Evolutionary conservation across 2,797 vertebrate genomes (phyloP), one percentile per base, ranked within the genome.

Genomic region (Craterocephalus amniculus): DNA sequence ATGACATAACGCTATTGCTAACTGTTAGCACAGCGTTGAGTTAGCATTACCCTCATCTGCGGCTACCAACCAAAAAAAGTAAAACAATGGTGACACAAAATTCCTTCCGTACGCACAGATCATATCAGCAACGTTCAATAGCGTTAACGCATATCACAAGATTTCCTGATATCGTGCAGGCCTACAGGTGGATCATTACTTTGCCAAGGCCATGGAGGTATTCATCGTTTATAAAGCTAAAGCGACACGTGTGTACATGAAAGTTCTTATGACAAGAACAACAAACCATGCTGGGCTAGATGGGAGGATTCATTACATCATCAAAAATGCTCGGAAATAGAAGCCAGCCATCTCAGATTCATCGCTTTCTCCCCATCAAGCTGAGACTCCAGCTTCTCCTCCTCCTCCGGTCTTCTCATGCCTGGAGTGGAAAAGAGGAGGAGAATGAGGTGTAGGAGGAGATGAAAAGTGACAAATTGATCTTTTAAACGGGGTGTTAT

Each of bases 401-500:
- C 61, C 40, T 74, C 27, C 29, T 57, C 66, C 22, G 22, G 45
- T 31, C 58, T 35, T 58, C 52, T 52, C 69, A 49, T 34, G 52
- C 61, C 61, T 31, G 31, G 45, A 69, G 56, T 38, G 55, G 45
- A 63, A 35, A 35, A 34, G 54, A 59, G 59, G 78, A 66, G 66
- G 67, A 74, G 70, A 67, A 78, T 52, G 78, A 80, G 79, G 72
- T 84, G 86, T 83, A 81, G 82, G 82, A 85, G 63, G 79, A 87
- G 81, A 89, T 86, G 83, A 86, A 89, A 91, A 83, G 80, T 83
- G 86, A 87, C 86, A 90, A 90, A 91, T 82, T 87, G 87, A 87
- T 88, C 84, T 86, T 89, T 85, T 76, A 89, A 81, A 82, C 51
- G 11, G 72, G 67, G 69, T 79, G 81, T 91, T 88, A 76, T 74